phyloP scores from a whole-genome alignment of 2,113 vertebrate genomes.

The Lepus europaeus region DNA sequence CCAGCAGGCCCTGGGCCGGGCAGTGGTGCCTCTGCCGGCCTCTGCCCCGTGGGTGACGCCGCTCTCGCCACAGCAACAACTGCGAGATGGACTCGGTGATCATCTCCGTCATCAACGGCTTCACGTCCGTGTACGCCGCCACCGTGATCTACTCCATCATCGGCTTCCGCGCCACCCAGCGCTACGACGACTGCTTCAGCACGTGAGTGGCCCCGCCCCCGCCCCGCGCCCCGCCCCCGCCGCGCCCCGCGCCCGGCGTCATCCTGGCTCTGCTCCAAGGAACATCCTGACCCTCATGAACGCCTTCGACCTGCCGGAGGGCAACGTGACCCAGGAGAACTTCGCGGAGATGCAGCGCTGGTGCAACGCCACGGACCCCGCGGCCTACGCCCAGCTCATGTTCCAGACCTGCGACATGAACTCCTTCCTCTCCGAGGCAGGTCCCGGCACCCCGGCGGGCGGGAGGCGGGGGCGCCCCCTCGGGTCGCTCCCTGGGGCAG shows the following conservation, averaged over 20 bases:
- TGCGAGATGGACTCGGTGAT: conserved; percentile 95
- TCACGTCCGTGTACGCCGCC: conserved; percentile 95
- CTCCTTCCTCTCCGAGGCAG: conserved; percentile 87
- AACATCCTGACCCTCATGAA: conserved; percentile 91
- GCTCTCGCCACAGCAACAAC: conserved; percentile 91
- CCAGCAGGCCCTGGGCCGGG: neutral
- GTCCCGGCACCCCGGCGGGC: neutral
- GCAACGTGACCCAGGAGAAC: conserved; percentile 87
- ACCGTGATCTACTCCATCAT: conserved; percentile 98
- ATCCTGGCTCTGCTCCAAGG: conserved; percentile 79
- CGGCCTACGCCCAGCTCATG: conserved; percentile 61
- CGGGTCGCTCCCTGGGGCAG: too few species aligned
- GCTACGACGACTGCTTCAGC: conserved; percentile 91
- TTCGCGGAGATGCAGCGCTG: conserved; percentile 81
- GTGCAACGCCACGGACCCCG: conserved; percentile 76
- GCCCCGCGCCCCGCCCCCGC: accelerated
- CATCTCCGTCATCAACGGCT: conserved; percentile 96
- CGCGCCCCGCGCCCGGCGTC: neutral
- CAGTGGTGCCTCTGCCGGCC: too few species aligned
- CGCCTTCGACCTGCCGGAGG: conserved; percentile 89
- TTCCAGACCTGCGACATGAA: conserved; percentile 88
- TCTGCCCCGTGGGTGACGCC: neutral
- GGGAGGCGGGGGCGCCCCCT: too few species aligned
- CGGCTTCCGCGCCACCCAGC: conserved; percentile 95
- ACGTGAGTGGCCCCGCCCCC: conserved; percentile 82